Evolutionary conservation across 2,113 vertebrate genomes (phyloP).

Genomic region (cat (Felis catus)): DNA sequence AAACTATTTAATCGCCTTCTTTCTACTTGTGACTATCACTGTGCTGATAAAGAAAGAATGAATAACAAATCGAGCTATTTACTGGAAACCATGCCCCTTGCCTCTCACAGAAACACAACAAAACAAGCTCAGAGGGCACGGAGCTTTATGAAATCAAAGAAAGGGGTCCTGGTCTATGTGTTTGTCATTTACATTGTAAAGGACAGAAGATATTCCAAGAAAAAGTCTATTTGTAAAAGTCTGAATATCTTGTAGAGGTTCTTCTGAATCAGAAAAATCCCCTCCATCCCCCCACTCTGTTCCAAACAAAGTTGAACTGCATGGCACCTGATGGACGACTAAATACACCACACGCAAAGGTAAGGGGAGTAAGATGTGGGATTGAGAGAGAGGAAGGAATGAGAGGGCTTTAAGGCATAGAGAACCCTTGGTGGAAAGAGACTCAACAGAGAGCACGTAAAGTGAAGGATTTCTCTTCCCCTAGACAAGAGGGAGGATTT

Average conservation of each 20-base stretch:
- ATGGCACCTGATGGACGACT: not conserved
- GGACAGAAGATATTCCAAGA: not conserved
- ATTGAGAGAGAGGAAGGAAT: not conserved
- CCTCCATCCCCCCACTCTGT: not conserved
- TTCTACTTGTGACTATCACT: not conserved
- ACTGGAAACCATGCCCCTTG: not conserved
- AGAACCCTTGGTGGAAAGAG: not conserved
- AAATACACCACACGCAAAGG: not conserved
- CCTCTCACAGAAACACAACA: not conserved
- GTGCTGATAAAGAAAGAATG: slow-evolving; percentile 16
- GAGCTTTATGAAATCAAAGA: not conserved
- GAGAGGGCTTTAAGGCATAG: not conserved
- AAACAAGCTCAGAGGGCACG: not conserved
- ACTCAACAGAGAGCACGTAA: not conserved
- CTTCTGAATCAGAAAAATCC: not conserved
- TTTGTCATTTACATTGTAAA: slow-evolving; percentile 13
- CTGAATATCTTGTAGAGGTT: not conserved
- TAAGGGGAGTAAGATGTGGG: not conserved
- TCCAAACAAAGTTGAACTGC: not conserved
- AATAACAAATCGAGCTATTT: not conserved
- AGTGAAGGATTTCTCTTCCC: not conserved
- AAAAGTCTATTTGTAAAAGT: not conserved
- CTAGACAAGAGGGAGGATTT: not conserved
- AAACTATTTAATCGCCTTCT: not conserved
- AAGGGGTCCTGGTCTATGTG: not conserved